Percentiles rank a stretch among this genome's conserved stretches.
These are phyloP conservation scores for Notodonta ziczac DNA, from an alignment of 2,888 invertebrate genomes.

Conservation along the genomic window DNA sequence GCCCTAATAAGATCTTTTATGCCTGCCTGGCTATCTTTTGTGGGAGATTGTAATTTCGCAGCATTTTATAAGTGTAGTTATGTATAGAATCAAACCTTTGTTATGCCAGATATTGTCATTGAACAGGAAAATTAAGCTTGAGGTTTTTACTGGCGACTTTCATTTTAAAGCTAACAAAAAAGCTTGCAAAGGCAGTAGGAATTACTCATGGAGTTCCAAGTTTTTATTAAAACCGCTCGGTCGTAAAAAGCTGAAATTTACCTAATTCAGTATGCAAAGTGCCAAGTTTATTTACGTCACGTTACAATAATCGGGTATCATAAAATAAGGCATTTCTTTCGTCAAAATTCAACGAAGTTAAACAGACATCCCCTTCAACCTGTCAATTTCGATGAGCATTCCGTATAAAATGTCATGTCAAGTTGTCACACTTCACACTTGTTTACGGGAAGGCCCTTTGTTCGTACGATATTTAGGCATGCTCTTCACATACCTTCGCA, in stretches of 20 bases:
- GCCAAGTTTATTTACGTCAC: conserved; percentile 7
- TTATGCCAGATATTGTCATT: conserved; percentile 1
- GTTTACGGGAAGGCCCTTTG: conserved; percentile 37
- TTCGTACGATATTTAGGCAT: conserved; percentile 15
- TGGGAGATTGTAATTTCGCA: conserved; percentile 52
- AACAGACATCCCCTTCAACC: conserved; percentile 34
- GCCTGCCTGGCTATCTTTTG: conserved; percentile 56
- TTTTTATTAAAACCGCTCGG: background rate
- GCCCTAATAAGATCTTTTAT: conserved; percentile 70
- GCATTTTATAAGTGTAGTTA: conserved; percentile 36
- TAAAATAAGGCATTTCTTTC: conserved; percentile 13
- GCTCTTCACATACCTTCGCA: background rate
- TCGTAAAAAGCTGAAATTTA: background rate
- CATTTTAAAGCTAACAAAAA: background rate
- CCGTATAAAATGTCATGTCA: conserved; percentile 44
- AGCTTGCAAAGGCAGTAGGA: background rate
- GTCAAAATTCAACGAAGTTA: conserved; percentile 39
- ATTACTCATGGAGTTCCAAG: background rate
- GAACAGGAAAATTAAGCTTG: background rate
- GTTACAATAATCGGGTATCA: conserved; percentile 8
- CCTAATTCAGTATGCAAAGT: conserved; percentile 6
- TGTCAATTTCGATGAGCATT: conserved; percentile 45
- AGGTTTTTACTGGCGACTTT: background rate
- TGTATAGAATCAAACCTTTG: conserved; percentile 25
- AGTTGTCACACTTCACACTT: conserved; percentile 31